Base-by-base conservation (phyloP, 2,888 invertebrate genomes). In the Corythucha ciliata region DNA sequence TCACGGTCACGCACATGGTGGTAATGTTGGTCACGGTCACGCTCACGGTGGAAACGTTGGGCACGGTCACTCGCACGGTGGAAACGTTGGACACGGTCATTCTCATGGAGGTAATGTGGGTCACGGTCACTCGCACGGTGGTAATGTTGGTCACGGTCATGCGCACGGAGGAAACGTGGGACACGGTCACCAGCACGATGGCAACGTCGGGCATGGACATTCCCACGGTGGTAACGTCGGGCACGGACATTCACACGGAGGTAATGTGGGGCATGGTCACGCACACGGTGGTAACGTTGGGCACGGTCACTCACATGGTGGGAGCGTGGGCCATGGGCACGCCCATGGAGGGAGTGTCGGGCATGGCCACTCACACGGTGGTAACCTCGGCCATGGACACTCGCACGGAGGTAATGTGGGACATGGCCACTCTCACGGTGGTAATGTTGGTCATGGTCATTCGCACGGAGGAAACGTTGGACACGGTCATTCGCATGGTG, bases 261-360 rank as follows among this genome's bases (percentile, higher is more conserved):
- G 57, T 2, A 40, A 22, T n/a, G 48, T 57, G 6, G 57, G 57
- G 16, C 59, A 59, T 22, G 52, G 57, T 21, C 59, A 59, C 24
- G 45, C 52, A 1, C 59, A 59, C 37, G 54, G 57, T 21, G 58
- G 58, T 6, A 45, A 45, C 8, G 54, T 57, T 14, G 55, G 57
- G 20, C 59, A 59, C 25, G 56, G 54, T 14, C 58, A 59, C 29
- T 53, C 54, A n/a, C 59, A 59, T 46, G 55, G 57, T 3, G 59
- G 57, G 2, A 50, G 46, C 18, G 46, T 57, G 5, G 57, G 57
- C 22, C 57, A 57, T 21, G 57, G 57, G n/a, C 57, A 57, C 22
- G 48, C 55, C 2, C 57, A 57, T 14, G 57, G 57, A 1, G 57
- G 57, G 4, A 40, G 45, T 20, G 50, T 57, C 3, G 57, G 57